These are phyloP conservation scores for Zele albiditarsus DNA, from an alignment of 2,888 invertebrate genomes.

Conservation along the genomic window DNA sequence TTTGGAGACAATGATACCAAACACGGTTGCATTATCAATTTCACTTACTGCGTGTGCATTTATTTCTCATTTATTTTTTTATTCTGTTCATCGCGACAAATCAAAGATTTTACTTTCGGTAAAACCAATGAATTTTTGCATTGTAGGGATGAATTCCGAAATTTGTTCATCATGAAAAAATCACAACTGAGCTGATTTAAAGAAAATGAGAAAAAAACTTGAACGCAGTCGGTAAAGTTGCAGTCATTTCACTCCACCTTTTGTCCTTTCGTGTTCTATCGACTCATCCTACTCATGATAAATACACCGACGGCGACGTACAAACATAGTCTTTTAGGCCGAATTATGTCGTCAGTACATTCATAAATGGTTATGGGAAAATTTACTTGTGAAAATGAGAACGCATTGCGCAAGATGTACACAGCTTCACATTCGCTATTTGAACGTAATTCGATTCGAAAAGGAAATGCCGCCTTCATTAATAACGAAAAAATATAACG, in stretches of 20 bases:
- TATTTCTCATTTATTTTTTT: background rate
- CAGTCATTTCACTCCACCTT: background rate
- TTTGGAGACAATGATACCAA: background rate
- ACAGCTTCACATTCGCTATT: too few relatives aligned
- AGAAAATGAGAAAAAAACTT: background rate
- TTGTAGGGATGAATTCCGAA: background rate
- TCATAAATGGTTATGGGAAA: background rate
- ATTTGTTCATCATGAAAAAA: constrained; percentile 11
- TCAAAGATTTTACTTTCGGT: background rate
- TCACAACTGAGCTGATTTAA: background rate
- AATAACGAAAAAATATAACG: too few relatives aligned
- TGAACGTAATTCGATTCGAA: too few relatives aligned
- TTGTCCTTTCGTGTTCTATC: background rate
- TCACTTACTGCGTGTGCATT: background rate
- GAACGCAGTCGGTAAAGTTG: constrained; percentile 1
- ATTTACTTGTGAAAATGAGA: constrained; percentile 4
- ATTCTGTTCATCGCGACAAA: background rate
- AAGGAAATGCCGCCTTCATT: too few relatives aligned
- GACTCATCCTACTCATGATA: background rate
- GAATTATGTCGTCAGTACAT: too few relatives aligned
- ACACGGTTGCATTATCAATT: background rate
- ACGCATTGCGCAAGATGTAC: background rate
- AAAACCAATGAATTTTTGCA: background rate
- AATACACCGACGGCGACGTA: too few relatives aligned
- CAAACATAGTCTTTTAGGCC: too few relatives aligned